These are phyloP conservation scores for Cuculus canorus DNA, from an alignment of 2,797 vertebrate species.

Conservation along the genomic window DNA sequence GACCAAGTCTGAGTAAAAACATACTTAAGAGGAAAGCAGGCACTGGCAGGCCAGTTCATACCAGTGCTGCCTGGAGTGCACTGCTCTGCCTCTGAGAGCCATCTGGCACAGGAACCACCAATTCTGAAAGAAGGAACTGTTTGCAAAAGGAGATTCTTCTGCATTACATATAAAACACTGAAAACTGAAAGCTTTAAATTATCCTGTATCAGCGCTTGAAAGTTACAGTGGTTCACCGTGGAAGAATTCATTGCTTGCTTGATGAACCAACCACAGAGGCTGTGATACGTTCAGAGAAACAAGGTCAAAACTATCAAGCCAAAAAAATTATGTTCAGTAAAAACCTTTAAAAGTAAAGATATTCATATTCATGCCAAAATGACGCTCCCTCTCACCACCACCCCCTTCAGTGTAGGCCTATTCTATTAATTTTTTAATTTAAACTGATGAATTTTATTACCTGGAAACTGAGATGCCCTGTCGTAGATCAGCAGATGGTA, in stretches of 20 bases:
- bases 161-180: neutral
- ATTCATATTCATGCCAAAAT: neutral
- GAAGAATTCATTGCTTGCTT: neutral
- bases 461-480: neutral
- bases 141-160: neutral
- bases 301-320: constrained; percentile 2
- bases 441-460: neutral
- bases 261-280: neutral
- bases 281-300: neutral
- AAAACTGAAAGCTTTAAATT: neutral
- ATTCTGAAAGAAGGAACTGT: neutral
- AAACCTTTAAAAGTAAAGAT: neutral
- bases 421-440: neutral
- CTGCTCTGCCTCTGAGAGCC: neutral
- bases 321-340: neutral
- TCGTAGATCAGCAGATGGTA: constrained; percentile 37
- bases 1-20: neutral
- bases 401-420: rapidly evolving
- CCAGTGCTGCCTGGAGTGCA: neutral
- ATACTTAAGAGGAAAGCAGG: neutral
- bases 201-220: neutral
- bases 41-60: neutral
- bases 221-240: neutral
- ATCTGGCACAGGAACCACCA: neutral
- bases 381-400: neutral